Evolutionary conservation across 2,797 vertebrate genomes (phyloP).

Genomic region (Squalus acanthias): DNA sequence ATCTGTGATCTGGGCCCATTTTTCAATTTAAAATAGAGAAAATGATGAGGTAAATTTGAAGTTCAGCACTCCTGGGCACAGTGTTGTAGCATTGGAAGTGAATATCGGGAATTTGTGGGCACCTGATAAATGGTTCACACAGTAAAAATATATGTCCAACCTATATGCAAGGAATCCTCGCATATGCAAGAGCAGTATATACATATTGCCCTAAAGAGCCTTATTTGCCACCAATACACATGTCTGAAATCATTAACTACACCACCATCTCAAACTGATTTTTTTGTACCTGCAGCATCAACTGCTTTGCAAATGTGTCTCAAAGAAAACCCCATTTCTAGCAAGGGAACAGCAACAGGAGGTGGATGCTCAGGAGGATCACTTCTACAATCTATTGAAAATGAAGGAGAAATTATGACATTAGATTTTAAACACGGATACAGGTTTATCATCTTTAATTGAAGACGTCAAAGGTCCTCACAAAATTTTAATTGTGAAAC

Average conservation of each 20-base stretch:
- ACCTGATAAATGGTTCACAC: not conserved
- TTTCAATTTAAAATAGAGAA: not conserved
- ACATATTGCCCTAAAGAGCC: not conserved
- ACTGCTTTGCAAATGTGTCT: conserved; percentile 75
- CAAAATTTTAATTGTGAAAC: not conserved
- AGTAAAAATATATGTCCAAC: not conserved
- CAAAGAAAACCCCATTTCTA: conserved; percentile 77
- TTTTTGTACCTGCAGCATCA: conserved; percentile 70
- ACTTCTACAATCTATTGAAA: conserved; percentile 39
- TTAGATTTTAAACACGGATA: not conserved
- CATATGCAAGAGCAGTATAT: not conserved
- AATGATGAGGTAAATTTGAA: not conserved
- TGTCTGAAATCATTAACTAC: not conserved
- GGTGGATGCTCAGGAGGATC: conserved; percentile 66
- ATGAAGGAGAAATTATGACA: not conserved
- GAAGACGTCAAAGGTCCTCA: not conserved
- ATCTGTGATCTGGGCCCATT: not conserved
- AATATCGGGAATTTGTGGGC: not conserved
- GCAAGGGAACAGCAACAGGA: conserved; percentile 71
- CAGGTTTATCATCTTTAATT: too few species aligned
- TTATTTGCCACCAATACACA: not conserved
- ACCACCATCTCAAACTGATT: not conserved
- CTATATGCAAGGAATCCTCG: not conserved
- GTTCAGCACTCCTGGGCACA: not conserved
- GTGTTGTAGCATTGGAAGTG: not conserved